phyloP scores from a whole-genome alignment of 2,888 invertebrate genomes.

The Entomobrya multifasciata region DNA sequence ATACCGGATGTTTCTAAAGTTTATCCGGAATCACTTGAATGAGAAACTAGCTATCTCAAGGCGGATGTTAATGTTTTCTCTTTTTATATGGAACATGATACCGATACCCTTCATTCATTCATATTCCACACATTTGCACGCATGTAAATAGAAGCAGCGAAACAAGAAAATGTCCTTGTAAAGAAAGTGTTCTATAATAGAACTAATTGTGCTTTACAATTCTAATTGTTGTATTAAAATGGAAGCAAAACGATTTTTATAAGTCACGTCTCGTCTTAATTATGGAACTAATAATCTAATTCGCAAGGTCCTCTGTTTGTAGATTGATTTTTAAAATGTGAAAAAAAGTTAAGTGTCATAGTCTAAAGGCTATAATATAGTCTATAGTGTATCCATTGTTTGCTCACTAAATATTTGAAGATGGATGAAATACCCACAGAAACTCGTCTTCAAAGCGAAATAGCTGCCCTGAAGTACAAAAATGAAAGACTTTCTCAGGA shows the following conservation, averaged over 20 bases:
- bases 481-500: conserved; percentile 89
- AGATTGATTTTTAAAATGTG: no score
- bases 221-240: no score
- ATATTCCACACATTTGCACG: neutral
- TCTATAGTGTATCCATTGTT: no score
- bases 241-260: no score
- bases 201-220: neutral
- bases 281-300: no score
- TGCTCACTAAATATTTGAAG: no score
- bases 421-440: conserved; percentile 79
- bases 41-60: neutral
- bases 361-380: no score
- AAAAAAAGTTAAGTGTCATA: no score
- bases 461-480: conserved; percentile 92
- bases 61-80: conserved; percentile 20
- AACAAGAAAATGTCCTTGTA: conserved; percentile 8
- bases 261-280: no score
- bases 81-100: conserved; percentile 33
- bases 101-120: neutral
- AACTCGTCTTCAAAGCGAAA: conserved; percentile 87
- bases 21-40: conserved; percentile 37
- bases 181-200: neutral
- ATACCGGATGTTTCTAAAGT: conserved; percentile 52
- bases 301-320: no score
- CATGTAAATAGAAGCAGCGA: neutral